These are phyloP conservation scores for Gadopsis marmoratus DNA, from an alignment of 2,797 vertebrate species.

Conservation along the genomic window DNA sequence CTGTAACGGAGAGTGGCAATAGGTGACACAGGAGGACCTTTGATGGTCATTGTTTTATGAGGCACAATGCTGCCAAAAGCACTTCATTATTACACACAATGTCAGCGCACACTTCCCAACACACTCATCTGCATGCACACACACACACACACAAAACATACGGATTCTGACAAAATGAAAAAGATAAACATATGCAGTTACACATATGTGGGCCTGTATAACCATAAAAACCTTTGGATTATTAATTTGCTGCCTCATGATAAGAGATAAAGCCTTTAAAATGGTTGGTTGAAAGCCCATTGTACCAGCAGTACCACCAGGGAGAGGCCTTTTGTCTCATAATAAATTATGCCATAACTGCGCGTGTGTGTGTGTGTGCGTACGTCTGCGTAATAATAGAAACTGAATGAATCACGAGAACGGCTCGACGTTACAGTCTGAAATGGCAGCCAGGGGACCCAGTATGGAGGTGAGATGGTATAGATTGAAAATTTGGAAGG, in stretches of 20 bases:
- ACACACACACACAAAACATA: not conserved
- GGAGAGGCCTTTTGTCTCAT: conserved; percentile 46
- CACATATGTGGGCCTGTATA: not conserved
- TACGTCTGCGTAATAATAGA: conserved; percentile 23
- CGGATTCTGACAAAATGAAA: not conserved
- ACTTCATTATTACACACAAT: conserved; percentile 29
- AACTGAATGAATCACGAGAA: conserved; percentile 48
- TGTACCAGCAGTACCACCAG: conserved; percentile 32
- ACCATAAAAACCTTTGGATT: conserved; percentile 47
- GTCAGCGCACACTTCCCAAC: conserved; percentile 15
- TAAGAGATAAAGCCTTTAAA: conserved; percentile 61
- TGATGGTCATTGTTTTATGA: conserved; percentile 50
- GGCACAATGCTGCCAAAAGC: conserved; percentile 43
- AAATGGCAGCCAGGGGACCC: conserved; percentile 27
- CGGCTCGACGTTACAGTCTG: conserved; percentile 13
- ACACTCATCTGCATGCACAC: conserved; percentile 12
- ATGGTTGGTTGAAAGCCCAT: conserved; percentile 55
- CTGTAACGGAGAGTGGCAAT: conserved; percentile 39
- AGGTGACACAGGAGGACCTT: conserved; percentile 48
- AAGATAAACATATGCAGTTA: not conserved
- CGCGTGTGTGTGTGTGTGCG: not conserved
- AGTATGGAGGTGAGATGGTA: conserved; percentile 8
- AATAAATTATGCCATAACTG: conserved; percentile 53
- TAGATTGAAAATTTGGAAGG: conserved; percentile 5
- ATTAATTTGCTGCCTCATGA: conserved; percentile 58